These are phyloP conservation scores for Sitodiplosis mosellana DNA, from an alignment of 1,140 invertebrate species.

Conservation along the genomic window DNA sequence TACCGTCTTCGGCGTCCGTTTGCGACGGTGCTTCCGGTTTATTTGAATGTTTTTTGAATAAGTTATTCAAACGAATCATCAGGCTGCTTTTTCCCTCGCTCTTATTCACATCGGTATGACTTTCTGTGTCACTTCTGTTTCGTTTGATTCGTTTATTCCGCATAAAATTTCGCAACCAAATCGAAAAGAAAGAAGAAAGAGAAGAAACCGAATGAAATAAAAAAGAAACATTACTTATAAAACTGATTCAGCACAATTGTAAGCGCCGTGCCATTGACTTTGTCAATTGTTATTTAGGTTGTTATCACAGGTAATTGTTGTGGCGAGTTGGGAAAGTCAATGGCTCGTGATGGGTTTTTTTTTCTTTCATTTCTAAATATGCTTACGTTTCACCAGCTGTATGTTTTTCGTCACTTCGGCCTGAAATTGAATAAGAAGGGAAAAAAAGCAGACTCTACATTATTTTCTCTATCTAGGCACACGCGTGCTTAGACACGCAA, in stretches of 20 bases:
- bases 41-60: too few relatives aligned
- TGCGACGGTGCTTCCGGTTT: neutral
- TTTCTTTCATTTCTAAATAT: too few relatives aligned
- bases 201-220: neutral
- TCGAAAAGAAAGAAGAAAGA: neutral
- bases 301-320: neutral
- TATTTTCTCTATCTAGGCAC: too few relatives aligned
- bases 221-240: neutral
- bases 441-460: too few relatives aligned
- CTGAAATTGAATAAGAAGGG: too few relatives aligned
- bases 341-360: too few relatives aligned
- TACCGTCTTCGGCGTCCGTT: neutral
- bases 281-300: too few relatives aligned
- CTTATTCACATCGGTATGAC: neutral
- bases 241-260: neutral
- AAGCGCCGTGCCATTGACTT: too few relatives aligned
- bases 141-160: neutral
- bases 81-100: neutral
- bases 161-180: neutral
- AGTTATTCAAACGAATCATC: neutral
- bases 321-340: too few relatives aligned
- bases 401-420: too few relatives aligned
- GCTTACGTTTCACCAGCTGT: too few relatives aligned
- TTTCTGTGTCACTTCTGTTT: slow-evolving; percentile 1
- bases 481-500: too few relatives aligned